Evolutionary conservation across 2,797 vertebrate species (phyloP).

Genomic region (Amphiprion clarkii): DNA sequence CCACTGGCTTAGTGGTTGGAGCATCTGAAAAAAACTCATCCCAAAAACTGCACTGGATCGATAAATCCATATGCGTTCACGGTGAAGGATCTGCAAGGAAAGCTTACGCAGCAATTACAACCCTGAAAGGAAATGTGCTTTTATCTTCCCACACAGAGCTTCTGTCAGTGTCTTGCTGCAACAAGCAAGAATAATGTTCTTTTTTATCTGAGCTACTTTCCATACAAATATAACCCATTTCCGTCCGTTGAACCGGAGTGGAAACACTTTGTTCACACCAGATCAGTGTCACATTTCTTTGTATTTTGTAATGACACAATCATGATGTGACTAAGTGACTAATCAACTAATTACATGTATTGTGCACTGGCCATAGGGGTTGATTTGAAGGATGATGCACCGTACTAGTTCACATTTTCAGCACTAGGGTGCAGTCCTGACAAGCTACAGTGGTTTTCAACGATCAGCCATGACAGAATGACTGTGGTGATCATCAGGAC

Average conservation of each 20-base stretch:
- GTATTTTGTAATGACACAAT: background rate
- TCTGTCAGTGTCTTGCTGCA: slow-evolving; percentile 52
- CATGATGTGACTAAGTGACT: background rate
- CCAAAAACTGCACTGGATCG: slow-evolving; percentile 53
- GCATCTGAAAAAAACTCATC: background rate
- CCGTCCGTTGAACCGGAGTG: background rate
- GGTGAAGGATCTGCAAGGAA: slow-evolving; percentile 59
- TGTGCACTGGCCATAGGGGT: background rate
- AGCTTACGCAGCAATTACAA: slow-evolving; percentile 62
- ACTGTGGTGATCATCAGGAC: background rate
- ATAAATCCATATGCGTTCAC: slow-evolving; percentile 68
- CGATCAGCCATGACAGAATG: background rate
- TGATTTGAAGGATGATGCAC: slow-evolving; percentile 18
- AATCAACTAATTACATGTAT: slow-evolving; percentile 12
- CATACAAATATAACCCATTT: slow-evolving; percentile 49
- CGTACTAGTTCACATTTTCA: slow-evolving; percentile 42
- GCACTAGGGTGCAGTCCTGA: slow-evolving; percentile 54
- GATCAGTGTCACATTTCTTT: background rate
- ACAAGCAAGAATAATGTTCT: slow-evolving; percentile 46
- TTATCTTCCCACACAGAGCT: slow-evolving; percentile 58
- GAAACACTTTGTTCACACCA: slow-evolving; percentile 7
- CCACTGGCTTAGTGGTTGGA: slow-evolving; percentile 24
- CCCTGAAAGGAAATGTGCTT: slow-evolving; percentile 55
- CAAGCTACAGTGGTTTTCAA: slow-evolving; percentile 15
- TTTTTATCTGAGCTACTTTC: slow-evolving; percentile 38